Percentiles rank a stretch among this genome's conserved stretches.
These are phyloP conservation scores for Glandiceps talaboti DNA, from an alignment of 53 echinoderm and acorn worm species.

Conservation along the genomic window DNA sequence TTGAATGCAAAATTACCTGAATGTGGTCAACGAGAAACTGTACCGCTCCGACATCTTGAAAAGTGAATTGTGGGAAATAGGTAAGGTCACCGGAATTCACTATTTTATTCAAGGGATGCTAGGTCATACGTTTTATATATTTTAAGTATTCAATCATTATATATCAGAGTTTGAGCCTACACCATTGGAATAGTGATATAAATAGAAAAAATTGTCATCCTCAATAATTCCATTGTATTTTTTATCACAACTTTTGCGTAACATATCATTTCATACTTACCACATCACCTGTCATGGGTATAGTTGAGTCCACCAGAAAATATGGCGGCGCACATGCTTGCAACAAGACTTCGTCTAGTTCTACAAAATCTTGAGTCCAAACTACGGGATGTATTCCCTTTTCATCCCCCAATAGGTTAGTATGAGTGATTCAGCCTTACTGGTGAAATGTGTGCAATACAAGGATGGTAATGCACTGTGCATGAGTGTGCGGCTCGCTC, in stretches of 20 bases:
- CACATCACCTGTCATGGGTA: too few species aligned
- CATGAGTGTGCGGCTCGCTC: too few species aligned
- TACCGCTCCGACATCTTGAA: conserved; percentile 77
- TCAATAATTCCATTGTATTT: too few species aligned
- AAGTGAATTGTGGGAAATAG: not conserved
- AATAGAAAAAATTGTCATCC: too few species aligned
- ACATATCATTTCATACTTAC: too few species aligned
- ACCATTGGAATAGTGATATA: too few species aligned
- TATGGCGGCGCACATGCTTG: conserved; percentile 21
- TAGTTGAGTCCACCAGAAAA: not conserved
- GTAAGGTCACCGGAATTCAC: not conserved
- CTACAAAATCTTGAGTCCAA: conserved; percentile 9
- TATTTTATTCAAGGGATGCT: too few species aligned
- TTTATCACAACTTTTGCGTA: too few species aligned
- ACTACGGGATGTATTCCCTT: conserved; percentile 12
- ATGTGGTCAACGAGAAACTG: conserved; percentile 89
- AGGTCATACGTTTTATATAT: not conserved
- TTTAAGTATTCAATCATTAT: too few species aligned
- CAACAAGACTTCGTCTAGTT: conserved; percentile 6
- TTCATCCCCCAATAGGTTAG: conserved; percentile 24
- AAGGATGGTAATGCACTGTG: too few species aligned
- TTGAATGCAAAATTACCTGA: conserved; percentile 76
- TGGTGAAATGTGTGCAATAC: too few species aligned
- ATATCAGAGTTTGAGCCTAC: not conserved
- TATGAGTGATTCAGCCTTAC: not conserved